These are phyloP conservation scores for Zosterops lateralis DNA, from an alignment of 2,113 vertebrate species.

Conservation along the genomic window DNA sequence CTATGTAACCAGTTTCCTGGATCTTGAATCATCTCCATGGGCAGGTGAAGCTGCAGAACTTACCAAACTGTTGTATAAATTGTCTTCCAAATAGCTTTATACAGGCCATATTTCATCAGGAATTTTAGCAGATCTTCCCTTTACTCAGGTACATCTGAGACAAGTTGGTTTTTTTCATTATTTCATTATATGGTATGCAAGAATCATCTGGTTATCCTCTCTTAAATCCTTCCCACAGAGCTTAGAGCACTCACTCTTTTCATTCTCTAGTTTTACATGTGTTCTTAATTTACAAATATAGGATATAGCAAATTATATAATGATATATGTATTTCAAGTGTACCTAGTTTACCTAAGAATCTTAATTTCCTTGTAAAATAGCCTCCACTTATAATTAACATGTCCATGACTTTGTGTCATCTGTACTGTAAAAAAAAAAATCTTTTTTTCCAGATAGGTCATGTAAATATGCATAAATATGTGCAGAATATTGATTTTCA, in stretches of 20 bases:
- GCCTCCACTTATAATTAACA: neutral
- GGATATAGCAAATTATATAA: neutral
- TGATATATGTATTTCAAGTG: neutral
- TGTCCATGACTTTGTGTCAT: neutral
- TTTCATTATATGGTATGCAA: neutral
- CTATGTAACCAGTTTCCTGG: neutral
- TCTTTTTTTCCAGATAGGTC: fast-evolving
- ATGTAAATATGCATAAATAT: neutral
- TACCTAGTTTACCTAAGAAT: neutral
- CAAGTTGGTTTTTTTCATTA: neutral
- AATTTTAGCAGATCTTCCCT: neutral
- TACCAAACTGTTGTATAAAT: neutral
- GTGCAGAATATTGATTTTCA: neutral
- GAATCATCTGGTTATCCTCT: neutral
- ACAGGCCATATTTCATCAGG: neutral
- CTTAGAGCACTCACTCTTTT: neutral
- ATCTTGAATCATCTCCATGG: neutral
- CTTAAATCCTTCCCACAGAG: neutral
- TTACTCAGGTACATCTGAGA: neutral
- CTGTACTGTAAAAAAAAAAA: neutral
- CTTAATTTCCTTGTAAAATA: neutral
- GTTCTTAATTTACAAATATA: neutral
- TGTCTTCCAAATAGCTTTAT: neutral
- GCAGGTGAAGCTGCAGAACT: neutral
- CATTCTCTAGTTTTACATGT: neutral